Conservation (phyloP, 2,797 vertebrate genomes). For the Acanthurus leucopareius region DNA sequence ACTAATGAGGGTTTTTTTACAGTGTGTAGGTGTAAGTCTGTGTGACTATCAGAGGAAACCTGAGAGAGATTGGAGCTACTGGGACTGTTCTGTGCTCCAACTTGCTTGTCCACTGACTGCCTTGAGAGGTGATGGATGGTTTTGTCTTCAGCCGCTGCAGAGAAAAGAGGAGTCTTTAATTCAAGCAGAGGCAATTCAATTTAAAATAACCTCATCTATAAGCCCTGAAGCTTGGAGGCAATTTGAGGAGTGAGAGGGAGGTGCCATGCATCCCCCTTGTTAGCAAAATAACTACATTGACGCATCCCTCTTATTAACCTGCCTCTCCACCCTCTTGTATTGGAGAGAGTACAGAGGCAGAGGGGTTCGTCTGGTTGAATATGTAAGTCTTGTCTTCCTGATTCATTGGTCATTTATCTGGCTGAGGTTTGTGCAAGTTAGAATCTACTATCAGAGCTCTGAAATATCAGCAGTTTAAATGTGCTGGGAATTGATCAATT, state of each 20-base stretch:
- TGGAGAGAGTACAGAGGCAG: too few relatives aligned
- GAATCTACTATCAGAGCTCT: background rate
- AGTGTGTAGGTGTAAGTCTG: constrained; percentile 15
- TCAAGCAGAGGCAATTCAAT: constrained; percentile 35
- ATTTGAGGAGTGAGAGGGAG: background rate
- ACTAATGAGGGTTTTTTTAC: constrained; percentile 48
- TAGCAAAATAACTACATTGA: background rate
- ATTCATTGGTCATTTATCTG: background rate
- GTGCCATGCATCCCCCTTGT: background rate
- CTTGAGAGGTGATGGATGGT: constrained; percentile 51
- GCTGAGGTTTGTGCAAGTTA: background rate
- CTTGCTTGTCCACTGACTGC: constrained; percentile 31
- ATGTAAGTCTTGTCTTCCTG: background rate
- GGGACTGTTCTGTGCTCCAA: constrained; percentile 17
- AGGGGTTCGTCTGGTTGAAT: background rate
- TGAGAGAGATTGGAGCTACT: constrained; percentile 36
- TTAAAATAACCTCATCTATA: constrained; percentile 33
- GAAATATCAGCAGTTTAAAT: background rate
- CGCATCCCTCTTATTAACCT: background rate
- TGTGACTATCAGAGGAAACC: constrained; percentile 56
- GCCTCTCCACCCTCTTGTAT: background rate
- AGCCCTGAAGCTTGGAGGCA: background rate
- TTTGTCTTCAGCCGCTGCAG: background rate
- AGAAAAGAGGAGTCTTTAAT: constrained; percentile 29
- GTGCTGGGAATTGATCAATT: background rate